Evolutionary conservation across 2,888 invertebrate genomes (phyloP).

Genomic region (Alsophila aescularia): DNA sequence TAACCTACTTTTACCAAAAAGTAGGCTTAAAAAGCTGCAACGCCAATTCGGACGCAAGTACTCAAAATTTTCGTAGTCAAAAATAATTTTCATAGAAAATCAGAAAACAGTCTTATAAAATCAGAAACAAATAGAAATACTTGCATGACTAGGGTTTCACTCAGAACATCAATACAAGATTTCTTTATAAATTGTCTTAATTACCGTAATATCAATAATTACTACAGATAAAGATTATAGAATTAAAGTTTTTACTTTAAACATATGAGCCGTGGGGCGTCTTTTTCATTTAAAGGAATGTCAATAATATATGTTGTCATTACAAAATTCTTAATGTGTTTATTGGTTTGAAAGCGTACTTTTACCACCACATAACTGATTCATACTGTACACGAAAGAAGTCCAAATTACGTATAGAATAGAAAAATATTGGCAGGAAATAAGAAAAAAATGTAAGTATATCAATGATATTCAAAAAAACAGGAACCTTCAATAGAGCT

Average conservation of each 20-base stretch:
- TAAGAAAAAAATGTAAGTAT: constrained; percentile 8
- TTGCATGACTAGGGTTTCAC: constrained; percentile 66
- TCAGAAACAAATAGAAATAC: constrained; percentile 60
- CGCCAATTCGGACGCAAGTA: constrained; percentile 16
- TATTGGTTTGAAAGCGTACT: constrained; percentile 19
- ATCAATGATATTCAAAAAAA: constrained; percentile 25
- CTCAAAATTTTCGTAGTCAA: constrained; percentile 41
- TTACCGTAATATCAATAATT: constrained; percentile 58
- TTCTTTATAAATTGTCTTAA: constrained; percentile 43
- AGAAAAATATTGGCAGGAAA: constrained; percentile 9
- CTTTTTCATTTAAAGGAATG: constrained; percentile 57
- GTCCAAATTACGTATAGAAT: constrained; percentile 1
- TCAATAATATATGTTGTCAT: constrained; percentile 31
- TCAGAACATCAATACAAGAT: constrained; percentile 56
- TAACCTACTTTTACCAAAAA: not conserved
- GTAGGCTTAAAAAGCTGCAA: constrained; percentile 14
- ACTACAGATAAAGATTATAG: constrained; percentile 38
- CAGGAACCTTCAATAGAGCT: constrained; percentile 28
- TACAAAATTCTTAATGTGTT: constrained; percentile 30
- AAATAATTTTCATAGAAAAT: constrained; percentile 53
- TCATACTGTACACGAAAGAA: not conserved
- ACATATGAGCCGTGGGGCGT: constrained; percentile 55
- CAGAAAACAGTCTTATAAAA: constrained; percentile 71
- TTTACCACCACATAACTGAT: too few relatives aligned
- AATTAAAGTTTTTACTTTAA: constrained; percentile 26